Conservation (phyloP, 2,113 vertebrate genomes). For the Hemicordylus capensis region DNA sequence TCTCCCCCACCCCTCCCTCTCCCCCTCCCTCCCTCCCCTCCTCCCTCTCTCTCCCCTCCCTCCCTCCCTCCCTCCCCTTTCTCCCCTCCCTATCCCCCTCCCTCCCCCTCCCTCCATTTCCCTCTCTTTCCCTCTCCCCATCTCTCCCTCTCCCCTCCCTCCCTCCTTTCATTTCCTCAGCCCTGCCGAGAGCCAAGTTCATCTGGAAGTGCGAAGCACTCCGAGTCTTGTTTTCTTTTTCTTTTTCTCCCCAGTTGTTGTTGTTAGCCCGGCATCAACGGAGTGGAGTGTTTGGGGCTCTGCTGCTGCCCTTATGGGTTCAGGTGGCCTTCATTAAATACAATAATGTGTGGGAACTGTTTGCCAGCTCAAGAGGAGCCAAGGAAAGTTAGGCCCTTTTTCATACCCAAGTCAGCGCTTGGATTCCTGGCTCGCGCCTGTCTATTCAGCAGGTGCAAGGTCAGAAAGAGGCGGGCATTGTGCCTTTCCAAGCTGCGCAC, state of each 20-base stretch:
- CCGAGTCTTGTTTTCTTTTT: background rate
- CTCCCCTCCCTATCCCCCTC: no score
- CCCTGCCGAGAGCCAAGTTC: conserved; percentile 26
- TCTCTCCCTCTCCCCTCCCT: no score
- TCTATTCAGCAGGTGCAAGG: conserved; percentile 36
- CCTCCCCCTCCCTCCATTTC: no score
- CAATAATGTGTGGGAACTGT: background rate
- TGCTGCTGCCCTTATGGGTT: background rate
- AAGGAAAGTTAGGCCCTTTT: conserved; percentile 16
- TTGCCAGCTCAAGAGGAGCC: fast-evolving
- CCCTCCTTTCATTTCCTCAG: conserved; percentile 63
- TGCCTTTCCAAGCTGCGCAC: background rate
- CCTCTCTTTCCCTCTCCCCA: no score
- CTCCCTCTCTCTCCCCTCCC: no score
- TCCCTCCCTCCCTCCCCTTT: no score
- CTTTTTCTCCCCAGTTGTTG: background rate
- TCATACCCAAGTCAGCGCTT: background rate
- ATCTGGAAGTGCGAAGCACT: conserved; percentile 45
- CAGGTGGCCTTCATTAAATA: conserved; percentile 57
- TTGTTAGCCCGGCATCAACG: conserved; percentile 39
- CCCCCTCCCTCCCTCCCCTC: no score
- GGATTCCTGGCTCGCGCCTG: conserved; percentile 30
- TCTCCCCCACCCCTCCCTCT: no score
- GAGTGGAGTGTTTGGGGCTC: conserved; percentile 44
- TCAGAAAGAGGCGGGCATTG: conserved; percentile 48